These are phyloP conservation scores for Limonius californicus DNA, from an alignment of 1,140 invertebrate species.

Conservation along the genomic window DNA sequence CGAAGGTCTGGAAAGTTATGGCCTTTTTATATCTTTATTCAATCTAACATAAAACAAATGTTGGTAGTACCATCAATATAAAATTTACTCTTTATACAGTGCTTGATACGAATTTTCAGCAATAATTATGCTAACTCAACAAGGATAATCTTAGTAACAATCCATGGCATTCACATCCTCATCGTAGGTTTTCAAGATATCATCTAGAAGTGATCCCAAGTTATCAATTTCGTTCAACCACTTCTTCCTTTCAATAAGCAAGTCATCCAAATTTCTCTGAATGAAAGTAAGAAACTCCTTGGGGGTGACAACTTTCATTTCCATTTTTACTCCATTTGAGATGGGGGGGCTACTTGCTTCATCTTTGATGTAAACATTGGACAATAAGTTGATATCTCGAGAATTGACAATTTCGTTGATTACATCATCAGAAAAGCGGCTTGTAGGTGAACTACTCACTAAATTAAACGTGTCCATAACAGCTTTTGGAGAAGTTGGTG, in stretches of 20 bases:
- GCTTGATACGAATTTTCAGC: neutral
- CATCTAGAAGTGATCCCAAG: slow-evolving; percentile 61
- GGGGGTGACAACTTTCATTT: slow-evolving; percentile 47
- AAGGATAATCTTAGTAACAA: slow-evolving; percentile 65
- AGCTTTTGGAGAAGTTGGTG: slow-evolving; percentile 41
- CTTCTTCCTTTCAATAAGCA: slow-evolving; percentile 53
- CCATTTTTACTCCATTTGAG: slow-evolving; percentile 38
- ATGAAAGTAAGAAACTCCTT: slow-evolving; percentile 56
- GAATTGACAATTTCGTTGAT: slow-evolving; percentile 55
- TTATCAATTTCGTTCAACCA: slow-evolving; percentile 58
- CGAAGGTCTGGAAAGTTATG: too few relatives aligned
- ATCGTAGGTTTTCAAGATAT: slow-evolving; percentile 58
- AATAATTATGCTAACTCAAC: neutral
- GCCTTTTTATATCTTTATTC: too few relatives aligned
- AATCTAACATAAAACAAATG: too few relatives aligned
- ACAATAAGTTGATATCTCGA: slow-evolving; percentile 57
- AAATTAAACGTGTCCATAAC: slow-evolving; percentile 41
- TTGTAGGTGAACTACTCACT: slow-evolving; percentile 17
- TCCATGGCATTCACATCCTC: slow-evolving; percentile 57
- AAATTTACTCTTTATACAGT: neutral
- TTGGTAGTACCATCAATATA: too few relatives aligned
- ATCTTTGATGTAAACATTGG: slow-evolving; percentile 52
- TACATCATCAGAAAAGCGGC: slow-evolving; percentile 37
- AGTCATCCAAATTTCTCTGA: slow-evolving; percentile 52
- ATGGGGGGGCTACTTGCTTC: slow-evolving; percentile 40